A percentile compares a stretch with the other conserved stretches of the same genome.
phyloP scores from a whole-genome alignment of 2,797 vertebrate species.

The Dallia pectoralis region DNA sequence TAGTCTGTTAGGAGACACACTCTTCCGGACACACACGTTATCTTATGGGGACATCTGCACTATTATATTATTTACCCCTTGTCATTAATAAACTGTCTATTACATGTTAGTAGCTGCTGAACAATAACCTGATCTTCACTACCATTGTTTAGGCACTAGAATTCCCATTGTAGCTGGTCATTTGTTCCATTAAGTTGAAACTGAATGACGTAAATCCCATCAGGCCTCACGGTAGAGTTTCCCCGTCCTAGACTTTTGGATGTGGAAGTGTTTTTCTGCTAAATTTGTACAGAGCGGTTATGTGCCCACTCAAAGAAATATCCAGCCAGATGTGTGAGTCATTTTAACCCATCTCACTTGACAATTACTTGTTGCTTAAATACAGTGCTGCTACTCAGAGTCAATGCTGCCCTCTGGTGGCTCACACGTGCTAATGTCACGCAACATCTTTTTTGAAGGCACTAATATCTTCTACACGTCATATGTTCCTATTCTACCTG shows the following conservation, averaged over 20 bases:
- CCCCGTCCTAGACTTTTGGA: neutral
- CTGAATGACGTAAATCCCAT: neutral
- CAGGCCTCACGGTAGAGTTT: neutral
- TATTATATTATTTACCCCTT: neutral
- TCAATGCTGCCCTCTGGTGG: slow-evolving; percentile 63
- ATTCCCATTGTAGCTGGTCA: neutral
- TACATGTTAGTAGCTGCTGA: neutral
- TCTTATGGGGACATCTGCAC: too few relatives aligned
- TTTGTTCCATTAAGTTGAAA: neutral
- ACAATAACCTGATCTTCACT: neutral
- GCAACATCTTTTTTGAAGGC: neutral
- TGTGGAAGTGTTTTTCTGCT: neutral
- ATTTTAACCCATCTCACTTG: slow-evolving; percentile 24
- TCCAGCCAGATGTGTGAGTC: slow-evolving; percentile 13
- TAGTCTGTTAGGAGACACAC: too few relatives aligned
- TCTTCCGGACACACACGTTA: too few relatives aligned
- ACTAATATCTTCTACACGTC: neutral
- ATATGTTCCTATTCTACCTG: neutral
- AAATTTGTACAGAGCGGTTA: neutral
- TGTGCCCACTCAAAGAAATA: slow-evolving; percentile 21
- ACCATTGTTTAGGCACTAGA: neutral
- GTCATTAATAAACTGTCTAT: neutral
- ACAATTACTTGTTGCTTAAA: neutral
- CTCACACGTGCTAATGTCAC: slow-evolving; percentile 22
- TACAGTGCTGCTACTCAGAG: neutral